phyloP scores from a whole-genome alignment of 2,888 invertebrate species.

The Lasius platythorax region DNA sequence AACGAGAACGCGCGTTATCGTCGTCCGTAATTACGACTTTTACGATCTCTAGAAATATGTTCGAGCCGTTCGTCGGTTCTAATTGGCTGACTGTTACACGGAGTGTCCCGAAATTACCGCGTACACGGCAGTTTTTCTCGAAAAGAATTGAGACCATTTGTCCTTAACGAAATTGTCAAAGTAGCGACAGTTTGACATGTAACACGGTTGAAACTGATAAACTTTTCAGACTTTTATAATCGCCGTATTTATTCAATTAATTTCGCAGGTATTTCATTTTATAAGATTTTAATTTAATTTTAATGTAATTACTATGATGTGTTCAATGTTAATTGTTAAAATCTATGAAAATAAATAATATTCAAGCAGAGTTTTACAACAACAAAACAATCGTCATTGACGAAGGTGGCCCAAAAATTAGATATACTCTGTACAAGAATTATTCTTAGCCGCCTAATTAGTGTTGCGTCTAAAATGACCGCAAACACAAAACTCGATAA shows the following conservation, averaged over 20 bases:
- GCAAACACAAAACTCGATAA: not conserved
- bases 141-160: not conserved
- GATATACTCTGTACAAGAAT: not conserved
- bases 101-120: conserved; percentile 23
- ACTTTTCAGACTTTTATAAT: not conserved
- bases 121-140: not conserved
- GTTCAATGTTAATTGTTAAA: not conserved
- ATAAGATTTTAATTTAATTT: not conserved
- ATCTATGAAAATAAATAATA: not conserved
- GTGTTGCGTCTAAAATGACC: not conserved
- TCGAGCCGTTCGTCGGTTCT: not conserved
- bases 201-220: not conserved
- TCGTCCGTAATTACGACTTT: conserved; percentile 40
- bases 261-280: not conserved
- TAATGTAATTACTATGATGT: not conserved
- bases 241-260: not conserved
- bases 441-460: not conserved
- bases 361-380: not conserved
- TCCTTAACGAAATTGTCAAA: not conserved
- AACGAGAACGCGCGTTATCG: conserved; percentile 47
- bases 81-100: conserved; percentile 33
- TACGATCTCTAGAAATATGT: conserved; percentile 20
- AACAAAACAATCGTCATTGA: not conserved
- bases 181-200: not conserved
- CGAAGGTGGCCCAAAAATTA: not conserved